A percentile compares a stretch with the other conserved stretches of the same genome.
Conservation (phyloP, 2,113 vertebrate genomes). For the Choloepus hoffmanni region DNA sequence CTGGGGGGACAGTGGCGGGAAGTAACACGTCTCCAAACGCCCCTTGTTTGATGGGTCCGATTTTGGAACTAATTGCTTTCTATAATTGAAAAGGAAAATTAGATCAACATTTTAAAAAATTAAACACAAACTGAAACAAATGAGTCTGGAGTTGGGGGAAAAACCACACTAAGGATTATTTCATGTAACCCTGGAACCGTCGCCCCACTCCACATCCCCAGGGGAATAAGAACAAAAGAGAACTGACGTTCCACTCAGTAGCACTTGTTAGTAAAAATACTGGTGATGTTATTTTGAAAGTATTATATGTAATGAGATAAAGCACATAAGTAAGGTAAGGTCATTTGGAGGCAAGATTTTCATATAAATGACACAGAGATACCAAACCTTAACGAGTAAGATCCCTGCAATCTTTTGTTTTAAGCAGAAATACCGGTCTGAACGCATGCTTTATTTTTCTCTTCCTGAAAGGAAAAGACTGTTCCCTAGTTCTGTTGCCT, state of each 20-base stretch:
- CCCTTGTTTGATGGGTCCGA: not conserved
- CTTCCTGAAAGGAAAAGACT: not conserved
- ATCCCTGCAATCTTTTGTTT: not conserved
- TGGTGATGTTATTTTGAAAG: not conserved
- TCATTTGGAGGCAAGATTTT: not conserved
- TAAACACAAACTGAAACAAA: not conserved
- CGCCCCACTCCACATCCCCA: not conserved
- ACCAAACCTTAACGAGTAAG: not conserved
- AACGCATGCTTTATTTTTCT: not conserved
- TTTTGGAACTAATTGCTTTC: not conserved
- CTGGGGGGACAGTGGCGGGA: accelerated
- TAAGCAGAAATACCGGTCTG: not conserved
- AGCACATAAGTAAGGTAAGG: not conserved
- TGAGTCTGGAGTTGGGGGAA: not conserved
- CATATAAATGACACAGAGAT: not conserved
- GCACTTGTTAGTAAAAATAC: accelerated
- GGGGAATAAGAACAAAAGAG: too few species aligned
- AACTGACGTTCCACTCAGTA: accelerated
- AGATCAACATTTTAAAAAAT: not conserved
- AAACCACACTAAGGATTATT: not conserved
- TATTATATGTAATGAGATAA: accelerated
- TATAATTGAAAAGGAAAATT: not conserved
- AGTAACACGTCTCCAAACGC: accelerated
- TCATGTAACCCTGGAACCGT: not conserved
- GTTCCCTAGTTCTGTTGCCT: not conserved